Evolutionary conservation across 2,113 vertebrate genomes (phyloP), one percentile per base, ranked within the genome.

Genomic region (Dromaius novaehollandiae): DNA sequence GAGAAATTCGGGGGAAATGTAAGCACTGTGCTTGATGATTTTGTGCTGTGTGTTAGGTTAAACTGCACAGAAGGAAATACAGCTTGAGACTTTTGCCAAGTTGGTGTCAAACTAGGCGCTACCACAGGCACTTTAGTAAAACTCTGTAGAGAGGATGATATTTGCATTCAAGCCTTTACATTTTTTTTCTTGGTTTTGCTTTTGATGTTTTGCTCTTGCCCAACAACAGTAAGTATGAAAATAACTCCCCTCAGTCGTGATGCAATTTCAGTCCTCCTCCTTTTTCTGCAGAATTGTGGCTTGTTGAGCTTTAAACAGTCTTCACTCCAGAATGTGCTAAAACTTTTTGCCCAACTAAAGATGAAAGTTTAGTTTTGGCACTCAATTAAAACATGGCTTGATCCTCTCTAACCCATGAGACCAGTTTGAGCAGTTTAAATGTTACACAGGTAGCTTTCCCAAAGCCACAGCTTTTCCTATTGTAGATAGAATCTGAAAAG

Each of bases 191-290:
- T 65, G n/a, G 38, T 85, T 95, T 95, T 93, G 74, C 80, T 93
- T 95, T 87, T 96, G 92, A 87, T 89, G 81, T 90, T 95, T 96
- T 91, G 60, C 60, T 91, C 53, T 58, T 78, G 66, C 76, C 89
- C 82, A 68, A 75, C 73, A 88, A 84, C 38, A 88, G 66, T 51
- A 73, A 21, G 87, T 61, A 78, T 86, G 89, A 96, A 96, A 96
- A 90, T 78, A 25, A 51, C 64, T 95, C 38, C 7, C 42, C 77
- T 88, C 76, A 89, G 73, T 68, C 84, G 82, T 75, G 40, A 86
- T 88, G 64, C 83, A 11, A 82, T 94, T 96, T 86, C 87, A 86
- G n/a, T 84, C 60, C 46, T 95, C 44, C 74, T 66, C 42, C 86
- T 89, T 93, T 61, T 92, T 42, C 22, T 83, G 69, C 64, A 91